Evolutionary conservation across 2,888 invertebrate genomes (phyloP), one percentile per base, ranked within the genome.

Genomic region (Cremastobaeus sp.): DNA sequence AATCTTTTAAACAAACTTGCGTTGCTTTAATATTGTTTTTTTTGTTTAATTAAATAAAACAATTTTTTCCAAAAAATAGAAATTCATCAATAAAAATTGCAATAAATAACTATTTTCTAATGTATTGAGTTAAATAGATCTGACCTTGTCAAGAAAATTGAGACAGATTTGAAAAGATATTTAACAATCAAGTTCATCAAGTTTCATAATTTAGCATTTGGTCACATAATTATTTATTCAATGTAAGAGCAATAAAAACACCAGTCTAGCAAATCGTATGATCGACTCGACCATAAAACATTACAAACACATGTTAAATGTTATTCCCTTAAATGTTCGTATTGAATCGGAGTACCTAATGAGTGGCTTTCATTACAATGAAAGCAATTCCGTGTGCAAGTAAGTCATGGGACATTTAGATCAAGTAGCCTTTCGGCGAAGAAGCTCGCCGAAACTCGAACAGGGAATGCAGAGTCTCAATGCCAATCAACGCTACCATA

Each of bases 251-350:
- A 41, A 25, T 21, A 48, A 66, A 57, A 65, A 34, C 55, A 48
- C 48, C 55, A 66, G 48, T 66, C 55, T 48, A 45, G 17, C 35
- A 34, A 59, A 47, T 54, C 41, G 25, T 59, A n/a, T 43, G 28
- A 35, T 68, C 68, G 35, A 32, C 34, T 47, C 35, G 59, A 57
- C 12, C 48, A 48, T 37, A 34, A 64, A 47, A 50, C 47, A 39
- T 48, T 55, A 47, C 21, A 34, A 55, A 37, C n/a, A 43, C 50
- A 39, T 18, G 25, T 66, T 66, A 32, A 45, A 66, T 66, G 66
- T 66, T 48, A 55, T 66, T 18, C 57, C 50, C 17, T 43, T 66
- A 57, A 66, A 50, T 66, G 57, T 55, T 57, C 32, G 41, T 50
- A 66, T 68, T 41, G 15, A 52, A 30, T 37, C 20, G 45, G 6